A percentile compares a stretch with the other conserved stretches of the same genome.
Conservation (phyloP, 2,888 invertebrate genomes). For the Tipula unca region DNA sequence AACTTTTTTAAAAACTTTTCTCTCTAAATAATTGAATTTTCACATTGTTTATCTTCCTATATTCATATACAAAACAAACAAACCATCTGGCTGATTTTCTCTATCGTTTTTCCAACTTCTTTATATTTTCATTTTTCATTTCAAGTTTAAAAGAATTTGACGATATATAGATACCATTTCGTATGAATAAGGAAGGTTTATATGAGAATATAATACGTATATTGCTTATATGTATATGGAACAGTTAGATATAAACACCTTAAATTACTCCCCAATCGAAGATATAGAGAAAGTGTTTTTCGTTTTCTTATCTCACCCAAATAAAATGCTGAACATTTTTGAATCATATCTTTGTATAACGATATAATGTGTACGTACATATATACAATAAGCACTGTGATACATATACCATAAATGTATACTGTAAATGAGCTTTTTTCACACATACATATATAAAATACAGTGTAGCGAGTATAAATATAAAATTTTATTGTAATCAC, state of each 20-base stretch:
- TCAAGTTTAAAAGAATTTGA: neutral
- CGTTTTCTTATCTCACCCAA: neutral
- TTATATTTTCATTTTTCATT: neutral
- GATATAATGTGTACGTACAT: neutral
- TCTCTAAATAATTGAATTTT: neutral
- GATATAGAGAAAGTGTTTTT: neutral
- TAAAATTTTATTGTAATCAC: neutral
- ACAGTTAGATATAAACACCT: neutral
- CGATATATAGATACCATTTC: neutral
- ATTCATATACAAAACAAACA: neutral
- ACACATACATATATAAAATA: neutral
- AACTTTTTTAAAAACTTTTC: neutral
- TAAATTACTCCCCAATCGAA: constrained; percentile 8
- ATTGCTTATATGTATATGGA: neutral
- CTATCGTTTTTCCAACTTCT: neutral
- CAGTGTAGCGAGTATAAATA: neutral
- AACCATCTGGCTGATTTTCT: neutral
- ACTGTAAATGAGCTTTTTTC: neutral
- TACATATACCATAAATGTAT: neutral
- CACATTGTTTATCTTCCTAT: neutral
- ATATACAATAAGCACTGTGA: neutral
- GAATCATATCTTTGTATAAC: neutral
- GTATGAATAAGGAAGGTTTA: neutral
- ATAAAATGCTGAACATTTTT: neutral
- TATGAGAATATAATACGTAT: neutral